These are phyloP conservation scores for Apteryx owenii DNA, from an alignment of 2,113 vertebrate genomes.

Conservation along the genomic window DNA sequence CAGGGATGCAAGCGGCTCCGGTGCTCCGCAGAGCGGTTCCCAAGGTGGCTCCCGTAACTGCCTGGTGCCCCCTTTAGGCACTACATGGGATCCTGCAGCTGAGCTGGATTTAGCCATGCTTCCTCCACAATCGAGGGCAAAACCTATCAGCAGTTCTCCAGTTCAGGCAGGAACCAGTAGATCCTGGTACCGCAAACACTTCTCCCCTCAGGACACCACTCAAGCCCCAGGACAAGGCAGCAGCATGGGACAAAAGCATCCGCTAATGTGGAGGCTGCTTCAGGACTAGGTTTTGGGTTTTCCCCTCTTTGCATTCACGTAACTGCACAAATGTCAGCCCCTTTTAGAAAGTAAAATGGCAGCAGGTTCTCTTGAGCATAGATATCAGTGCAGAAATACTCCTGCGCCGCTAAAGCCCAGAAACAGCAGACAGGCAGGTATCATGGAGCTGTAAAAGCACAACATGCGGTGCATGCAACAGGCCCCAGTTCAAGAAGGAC, in stretches of 20 bases:
- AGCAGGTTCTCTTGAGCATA: neutral
- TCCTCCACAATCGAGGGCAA: neutral
- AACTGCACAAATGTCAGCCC: neutral
- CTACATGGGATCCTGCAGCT: neutral
- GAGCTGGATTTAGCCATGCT: neutral
- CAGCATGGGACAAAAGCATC: neutral
- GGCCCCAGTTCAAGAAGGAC: neutral
- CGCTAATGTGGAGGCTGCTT: neutral
- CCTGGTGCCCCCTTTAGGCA: constrained; percentile 44
- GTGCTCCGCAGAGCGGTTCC: neutral
- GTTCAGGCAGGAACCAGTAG: rapidly evolving
- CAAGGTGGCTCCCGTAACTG: neutral
- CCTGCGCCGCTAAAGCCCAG: neutral
- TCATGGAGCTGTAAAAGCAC: neutral
- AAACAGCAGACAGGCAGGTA: neutral
- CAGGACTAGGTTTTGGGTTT: neutral
- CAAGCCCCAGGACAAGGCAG: neutral
- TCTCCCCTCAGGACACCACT: neutral
- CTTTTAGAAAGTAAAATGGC: neutral
- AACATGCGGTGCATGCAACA: neutral
- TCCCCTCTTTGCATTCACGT: neutral
- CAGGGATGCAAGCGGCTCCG: neutral
- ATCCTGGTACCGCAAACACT: neutral
- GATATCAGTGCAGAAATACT: neutral
- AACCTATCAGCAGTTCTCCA: neutral